Base-by-base conservation (phyloP, 2,797 vertebrate genomes). In the Falco rusticolus region DNA sequence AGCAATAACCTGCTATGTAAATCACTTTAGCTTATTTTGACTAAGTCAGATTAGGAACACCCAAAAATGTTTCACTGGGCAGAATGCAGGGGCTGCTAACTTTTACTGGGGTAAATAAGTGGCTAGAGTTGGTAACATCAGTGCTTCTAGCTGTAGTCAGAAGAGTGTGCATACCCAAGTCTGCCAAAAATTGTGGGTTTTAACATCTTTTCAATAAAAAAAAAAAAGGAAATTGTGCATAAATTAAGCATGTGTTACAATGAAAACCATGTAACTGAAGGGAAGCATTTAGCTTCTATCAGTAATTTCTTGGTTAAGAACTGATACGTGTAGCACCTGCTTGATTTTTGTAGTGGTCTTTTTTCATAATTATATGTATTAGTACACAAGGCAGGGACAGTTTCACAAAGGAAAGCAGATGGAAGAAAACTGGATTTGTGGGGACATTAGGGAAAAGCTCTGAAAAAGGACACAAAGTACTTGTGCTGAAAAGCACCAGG, bases 191-290 rank as follows among this genome's bases (percentile, higher is more conserved):
- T 6, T 3, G 9, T 1, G 6, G 9, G 5, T 7, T 82, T 79
- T 15, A 10, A 33, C 33, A 2, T 20, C 9, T 77, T 85, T 60
- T 60, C 56, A 7, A 0, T 11, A 31, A 14, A 79, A 39, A 1
- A 1, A 1, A 25, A 37, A 37, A 37, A 37, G 66, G 56, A 13
- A 39, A 28, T 31, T 0, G 0, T 6, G 14, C 34, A 0, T 21
- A 2, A 65, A 70, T 78, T 4, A 16, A 7, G 24, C 9, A 6
- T 1, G 25, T 8, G 21, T 22, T 47, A 6, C 9, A 18, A 12
- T 10, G 12, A 3, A 31, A 61, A 26, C 15, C 18, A 0, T 13
- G 34, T 12, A 15, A 59, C 20, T 2, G 45, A 22, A 39, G 31
- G 5, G 68, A 28, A 8, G 57, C 3, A 3, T n/a, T 81, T 7